These are phyloP conservation scores for Notocelia uddmanniana DNA, from an alignment of 2,888 invertebrate genomes.

Conservation along the genomic window DNA sequence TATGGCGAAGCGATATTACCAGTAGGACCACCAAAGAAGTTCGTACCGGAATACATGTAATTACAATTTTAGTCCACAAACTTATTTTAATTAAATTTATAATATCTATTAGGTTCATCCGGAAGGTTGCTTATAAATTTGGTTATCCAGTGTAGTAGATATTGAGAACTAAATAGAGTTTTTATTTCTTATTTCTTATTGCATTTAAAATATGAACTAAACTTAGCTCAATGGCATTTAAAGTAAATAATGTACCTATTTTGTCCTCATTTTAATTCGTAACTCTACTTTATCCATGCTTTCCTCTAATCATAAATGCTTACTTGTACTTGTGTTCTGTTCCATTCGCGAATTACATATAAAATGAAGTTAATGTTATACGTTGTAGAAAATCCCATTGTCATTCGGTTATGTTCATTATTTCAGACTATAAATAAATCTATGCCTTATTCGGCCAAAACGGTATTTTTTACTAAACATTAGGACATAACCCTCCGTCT, in stretches of 20 bases:
- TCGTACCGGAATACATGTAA: slow-evolving; percentile 29
- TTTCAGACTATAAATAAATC: slow-evolving; percentile 14
- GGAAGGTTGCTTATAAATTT: slow-evolving; percentile 5
- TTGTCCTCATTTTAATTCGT: no score
- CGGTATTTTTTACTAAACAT: slow-evolving; percentile 40
- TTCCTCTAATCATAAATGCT: background rate
- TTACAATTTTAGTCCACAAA: slow-evolving; percentile 29
- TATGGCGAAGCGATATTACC: slow-evolving; percentile 40
- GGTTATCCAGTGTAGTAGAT: background rate
- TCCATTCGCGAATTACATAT: background rate
- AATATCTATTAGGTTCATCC: slow-evolving; percentile 28
- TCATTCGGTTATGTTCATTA: slow-evolving; percentile 8
- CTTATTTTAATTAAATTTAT: slow-evolving; percentile 23
- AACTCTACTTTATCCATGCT: background rate
- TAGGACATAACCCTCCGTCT: slow-evolving; percentile 44
- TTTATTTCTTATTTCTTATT: background rate
- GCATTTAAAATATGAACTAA: background rate
- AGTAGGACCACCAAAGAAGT: slow-evolving; percentile 45
- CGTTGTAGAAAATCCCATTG: background rate
- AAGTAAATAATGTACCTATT: no score
- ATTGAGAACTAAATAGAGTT: no score
- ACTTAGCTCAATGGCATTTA: no score
- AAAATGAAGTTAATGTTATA: background rate
- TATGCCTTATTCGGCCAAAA: slow-evolving; percentile 2
- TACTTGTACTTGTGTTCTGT: no score